Percentiles rank a stretch among this genome's conserved stretches.
These are phyloP conservation scores for Cirrhinus mrigala DNA, from an alignment of 2,797 vertebrate species.

Conservation along the genomic window DNA sequence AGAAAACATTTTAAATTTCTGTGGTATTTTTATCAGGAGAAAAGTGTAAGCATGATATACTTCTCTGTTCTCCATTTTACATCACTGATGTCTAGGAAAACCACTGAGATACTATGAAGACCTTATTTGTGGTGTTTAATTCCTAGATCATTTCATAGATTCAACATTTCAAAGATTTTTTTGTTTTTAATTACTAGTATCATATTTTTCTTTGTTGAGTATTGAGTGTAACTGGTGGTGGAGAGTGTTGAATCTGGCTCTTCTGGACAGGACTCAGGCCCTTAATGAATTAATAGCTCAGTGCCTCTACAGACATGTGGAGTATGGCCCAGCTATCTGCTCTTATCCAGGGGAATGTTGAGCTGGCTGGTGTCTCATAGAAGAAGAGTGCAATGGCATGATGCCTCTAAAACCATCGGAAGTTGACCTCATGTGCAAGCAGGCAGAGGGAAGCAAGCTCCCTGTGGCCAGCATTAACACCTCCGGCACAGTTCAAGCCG, in stretches of 20 bases:
- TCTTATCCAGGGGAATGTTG: constrained; percentile 54
- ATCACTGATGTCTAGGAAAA: background rate
- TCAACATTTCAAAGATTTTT: background rate
- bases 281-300: constrained; percentile 64
- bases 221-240: constrained; percentile 51
- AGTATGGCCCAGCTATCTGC: constrained; percentile 64
- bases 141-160: background rate
- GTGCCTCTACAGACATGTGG: constrained; percentile 61
- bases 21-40: background rate
- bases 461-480: constrained; percentile 71
- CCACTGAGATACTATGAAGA: background rate
- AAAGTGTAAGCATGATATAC: background rate
- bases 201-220: constrained; percentile 22
- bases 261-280: constrained; percentile 34
- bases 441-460: constrained; percentile 38
- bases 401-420: constrained; percentile 35
- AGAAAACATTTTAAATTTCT: background rate
- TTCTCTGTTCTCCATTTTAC: background rate
- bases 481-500: constrained; percentile 54
- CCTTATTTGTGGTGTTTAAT: background rate
- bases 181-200: background rate
- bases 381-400: background rate
- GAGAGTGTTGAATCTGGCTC: constrained; percentile 55
- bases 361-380: constrained; percentile 9
- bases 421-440: constrained; percentile 47